phyloP scores from a whole-genome alignment of 2,113 vertebrate genomes.

The Coreoperca whiteheadi region DNA sequence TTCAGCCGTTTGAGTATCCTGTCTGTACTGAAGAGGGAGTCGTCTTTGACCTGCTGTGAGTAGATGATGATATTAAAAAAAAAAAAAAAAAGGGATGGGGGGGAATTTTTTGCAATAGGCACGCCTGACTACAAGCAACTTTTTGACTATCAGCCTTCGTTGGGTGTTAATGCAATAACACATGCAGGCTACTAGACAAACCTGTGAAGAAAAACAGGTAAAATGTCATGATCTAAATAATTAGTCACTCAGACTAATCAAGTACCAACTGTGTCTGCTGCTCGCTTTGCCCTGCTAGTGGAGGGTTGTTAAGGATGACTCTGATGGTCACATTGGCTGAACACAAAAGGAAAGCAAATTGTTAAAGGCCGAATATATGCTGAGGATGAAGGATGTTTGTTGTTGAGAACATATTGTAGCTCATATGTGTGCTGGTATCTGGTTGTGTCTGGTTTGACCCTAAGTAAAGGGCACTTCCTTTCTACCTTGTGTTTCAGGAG shows the following conservation, averaged over 20 bases:
- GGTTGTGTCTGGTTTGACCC: not conserved
- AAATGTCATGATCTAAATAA: not conserved
- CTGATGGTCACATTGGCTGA: not conserved
- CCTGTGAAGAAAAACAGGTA: not conserved
- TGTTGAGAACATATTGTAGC: not conserved
- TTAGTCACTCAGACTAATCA: not conserved
- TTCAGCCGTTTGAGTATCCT: slow-evolving; percentile 96
- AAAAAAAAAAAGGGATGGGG: too few relatives aligned
- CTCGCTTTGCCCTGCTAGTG: not conserved
- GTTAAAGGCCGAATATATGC: not conserved
- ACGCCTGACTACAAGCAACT: not conserved
- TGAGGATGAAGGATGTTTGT: not conserved
- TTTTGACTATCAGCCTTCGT: too few relatives aligned
- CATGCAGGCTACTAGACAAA: not conserved
- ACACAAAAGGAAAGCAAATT: not conserved
- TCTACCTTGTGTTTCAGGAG: slow-evolving; percentile 83
- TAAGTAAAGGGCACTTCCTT: not conserved
- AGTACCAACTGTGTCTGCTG: not conserved
- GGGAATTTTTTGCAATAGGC: not conserved
- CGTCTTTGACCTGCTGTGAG: slow-evolving; percentile 93
- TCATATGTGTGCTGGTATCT: not conserved
- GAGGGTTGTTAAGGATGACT: not conserved
- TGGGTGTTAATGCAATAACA: not conserved
- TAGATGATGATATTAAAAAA: slow-evolving; percentile 1
- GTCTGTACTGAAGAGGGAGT: slow-evolving; percentile 94